Conservation (phyloP, 2,888 invertebrate species). For the Chloroclystis v-ata region DNA sequence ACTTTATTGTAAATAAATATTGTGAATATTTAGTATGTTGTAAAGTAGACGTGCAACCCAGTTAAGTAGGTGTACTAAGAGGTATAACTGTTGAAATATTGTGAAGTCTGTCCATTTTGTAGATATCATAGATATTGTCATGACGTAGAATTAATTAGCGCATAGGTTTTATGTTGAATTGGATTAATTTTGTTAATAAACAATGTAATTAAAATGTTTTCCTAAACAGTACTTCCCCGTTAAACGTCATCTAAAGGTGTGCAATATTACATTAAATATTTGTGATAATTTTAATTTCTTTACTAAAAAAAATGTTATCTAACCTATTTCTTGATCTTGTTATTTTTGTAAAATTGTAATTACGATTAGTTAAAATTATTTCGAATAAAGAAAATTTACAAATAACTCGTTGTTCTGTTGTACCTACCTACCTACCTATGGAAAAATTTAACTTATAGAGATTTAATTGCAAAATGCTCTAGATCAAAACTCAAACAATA, state of each 20-base stretch:
- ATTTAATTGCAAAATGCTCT: too few species aligned
- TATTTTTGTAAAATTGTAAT: constrained; percentile 44
- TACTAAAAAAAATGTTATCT: constrained; percentile 25
- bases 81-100: constrained; percentile 57
- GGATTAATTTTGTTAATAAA: not conserved
- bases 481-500: too few species aligned
- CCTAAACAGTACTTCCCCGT: not conserved
- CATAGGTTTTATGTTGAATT: not conserved
- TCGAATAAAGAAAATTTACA: constrained; percentile 69
- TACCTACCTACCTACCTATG: too few species aligned
- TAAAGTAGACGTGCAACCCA: constrained; percentile 76
- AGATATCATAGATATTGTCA: constrained; percentile 48
- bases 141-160: constrained; percentile 9
- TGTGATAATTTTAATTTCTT: constrained; percentile 25
- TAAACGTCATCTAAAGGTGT: not conserved
- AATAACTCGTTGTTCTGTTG: constrained; percentile 33
- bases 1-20: constrained; percentile 51
- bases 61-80: constrained; percentile 71
- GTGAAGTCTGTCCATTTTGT: constrained; percentile 63
- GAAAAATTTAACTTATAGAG: too few species aligned
- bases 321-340: constrained; percentile 49
- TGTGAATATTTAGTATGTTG: constrained; percentile 71
- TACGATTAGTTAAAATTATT: constrained; percentile 61
- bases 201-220: not conserved
- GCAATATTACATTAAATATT: constrained; percentile 9